Evolutionary conservation across 2,888 invertebrate species (phyloP).

Genomic region (Agonopterix alstromeriana): DNA sequence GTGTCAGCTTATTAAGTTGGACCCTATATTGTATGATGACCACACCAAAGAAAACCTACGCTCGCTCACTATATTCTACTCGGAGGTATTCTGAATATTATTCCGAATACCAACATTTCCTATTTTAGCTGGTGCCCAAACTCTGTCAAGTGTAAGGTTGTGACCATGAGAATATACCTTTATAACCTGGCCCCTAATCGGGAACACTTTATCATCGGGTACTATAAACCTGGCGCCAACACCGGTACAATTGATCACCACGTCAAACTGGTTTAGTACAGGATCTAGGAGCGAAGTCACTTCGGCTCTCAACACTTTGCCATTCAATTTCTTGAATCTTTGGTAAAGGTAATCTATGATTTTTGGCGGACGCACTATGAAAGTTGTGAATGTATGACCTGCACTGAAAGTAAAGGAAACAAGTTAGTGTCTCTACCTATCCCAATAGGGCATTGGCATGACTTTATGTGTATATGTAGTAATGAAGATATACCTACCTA

Average conservation of each 20-base stretch:
- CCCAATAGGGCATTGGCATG: too few species aligned
- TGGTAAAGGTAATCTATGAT: slow-evolving; percentile 82
- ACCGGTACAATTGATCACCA: slow-evolving; percentile 89
- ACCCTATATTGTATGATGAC: too few species aligned
- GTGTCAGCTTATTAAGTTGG: too few species aligned
- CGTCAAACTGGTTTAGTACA: slow-evolving; percentile 76
- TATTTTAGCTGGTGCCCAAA: too few species aligned
- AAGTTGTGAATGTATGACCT: slow-evolving; percentile 81
- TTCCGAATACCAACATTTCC: too few species aligned
- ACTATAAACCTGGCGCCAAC: slow-evolving; percentile 79
- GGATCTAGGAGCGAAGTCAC: slow-evolving; percentile 44
- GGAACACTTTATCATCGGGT: slow-evolving; percentile 76
- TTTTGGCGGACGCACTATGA: slow-evolving; percentile 79
- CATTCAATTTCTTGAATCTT: slow-evolving; percentile 78
- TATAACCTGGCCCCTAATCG: slow-evolving; percentile 86
- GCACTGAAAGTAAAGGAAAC: slow-evolving; percentile 48
- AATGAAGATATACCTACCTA: too few species aligned
- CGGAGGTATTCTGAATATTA: too few species aligned
- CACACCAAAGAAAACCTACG: too few species aligned
- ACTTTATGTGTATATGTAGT: too few species aligned
- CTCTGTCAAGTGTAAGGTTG: too few species aligned
- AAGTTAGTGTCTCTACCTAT: background rate
- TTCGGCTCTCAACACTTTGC: slow-evolving; percentile 60
- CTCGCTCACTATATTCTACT: too few species aligned
- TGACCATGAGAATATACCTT: slow-evolving; percentile 50